Evolutionary conservation across 23 tunicate species (phyloP).

Genomic region (Botrylloides violaceus): DNA sequence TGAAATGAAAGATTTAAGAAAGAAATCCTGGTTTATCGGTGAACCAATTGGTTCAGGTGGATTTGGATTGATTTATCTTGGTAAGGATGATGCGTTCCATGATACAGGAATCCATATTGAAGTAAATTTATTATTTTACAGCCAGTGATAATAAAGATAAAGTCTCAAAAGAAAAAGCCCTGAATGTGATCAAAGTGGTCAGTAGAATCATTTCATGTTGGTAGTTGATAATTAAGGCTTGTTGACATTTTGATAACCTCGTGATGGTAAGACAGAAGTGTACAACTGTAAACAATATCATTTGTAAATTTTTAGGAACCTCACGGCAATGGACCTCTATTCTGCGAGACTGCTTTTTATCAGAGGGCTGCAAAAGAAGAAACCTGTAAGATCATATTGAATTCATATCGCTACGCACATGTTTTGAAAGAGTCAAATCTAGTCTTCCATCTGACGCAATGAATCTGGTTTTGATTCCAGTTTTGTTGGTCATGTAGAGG

Average conservation of each 20-base stretch:
- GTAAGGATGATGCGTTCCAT: constrained; percentile 17
- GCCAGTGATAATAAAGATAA: constrained; percentile 34
- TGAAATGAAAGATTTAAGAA: constrained; percentile 48
- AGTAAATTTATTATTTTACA: constrained; percentile 5
- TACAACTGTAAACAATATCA: too few relatives aligned
- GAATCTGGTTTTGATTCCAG: neutral
- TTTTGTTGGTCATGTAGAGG: neutral
- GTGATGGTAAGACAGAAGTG: too few relatives aligned
- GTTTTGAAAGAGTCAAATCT: neutral
- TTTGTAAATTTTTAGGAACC: constrained; percentile 77
- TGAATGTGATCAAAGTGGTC: constrained; percentile 84
- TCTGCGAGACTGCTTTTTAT: constrained; percentile 79
- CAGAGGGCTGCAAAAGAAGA: constrained; percentile 74
- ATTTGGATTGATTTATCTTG: constrained; percentile 87
- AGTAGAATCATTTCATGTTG: constrained; percentile 15
- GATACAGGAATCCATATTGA: neutral
- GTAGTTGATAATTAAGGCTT: too few relatives aligned
- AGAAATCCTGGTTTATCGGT: constrained; percentile 70
- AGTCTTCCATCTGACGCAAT: neutral
- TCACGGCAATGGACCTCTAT: constrained; percentile 81
- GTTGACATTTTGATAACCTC: too few relatives aligned
- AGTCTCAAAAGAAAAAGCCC: constrained; percentile 46
- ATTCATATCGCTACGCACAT: neutral
- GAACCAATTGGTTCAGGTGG: constrained; percentile 91
- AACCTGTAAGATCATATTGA: constrained; percentile 44